These are phyloP conservation scores for Sebastes glaucus DNA, from an alignment of 2,797 vertebrate species.

Conservation along the genomic window DNA sequence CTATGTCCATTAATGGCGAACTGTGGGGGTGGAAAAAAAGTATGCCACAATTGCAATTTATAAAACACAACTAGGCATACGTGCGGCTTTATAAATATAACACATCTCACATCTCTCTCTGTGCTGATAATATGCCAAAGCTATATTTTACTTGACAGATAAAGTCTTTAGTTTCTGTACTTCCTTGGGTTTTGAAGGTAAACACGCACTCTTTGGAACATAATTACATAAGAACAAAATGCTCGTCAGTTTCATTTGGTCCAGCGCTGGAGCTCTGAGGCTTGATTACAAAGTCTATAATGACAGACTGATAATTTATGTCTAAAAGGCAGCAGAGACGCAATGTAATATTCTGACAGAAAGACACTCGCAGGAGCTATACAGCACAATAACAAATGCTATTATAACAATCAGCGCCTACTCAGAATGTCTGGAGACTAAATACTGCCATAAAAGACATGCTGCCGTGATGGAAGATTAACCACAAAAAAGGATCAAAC, in stretches of 20 bases:
- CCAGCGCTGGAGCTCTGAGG: neutral
- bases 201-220: neutral
- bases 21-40: neutral
- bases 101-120: neutral
- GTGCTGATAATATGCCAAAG: neutral
- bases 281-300: constrained; percentile 48
- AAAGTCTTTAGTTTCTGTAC: neutral
- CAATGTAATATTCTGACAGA: constrained; percentile 3
- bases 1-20: neutral
- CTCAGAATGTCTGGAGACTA: neutral
- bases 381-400: neutral
- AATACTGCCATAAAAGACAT: neutral
- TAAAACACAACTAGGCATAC: neutral
- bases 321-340: constrained; percentile 21
- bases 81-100: neutral
- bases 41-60: neutral
- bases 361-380: constrained; percentile 5
- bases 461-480: neutral
- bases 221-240: constrained; percentile 39
- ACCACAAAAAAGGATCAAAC: neutral
- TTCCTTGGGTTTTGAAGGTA: neutral
- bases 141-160: neutral
- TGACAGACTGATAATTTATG: constrained; percentile 29
- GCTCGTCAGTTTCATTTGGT: constrained; percentile 12
- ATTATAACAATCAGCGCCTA: constrained; percentile 11